A percentile compares a stretch with the other conserved stretches of the same genome.
Conservation (phyloP, 1,140 invertebrate genomes). For the Caenorhabditis latens region DNA sequence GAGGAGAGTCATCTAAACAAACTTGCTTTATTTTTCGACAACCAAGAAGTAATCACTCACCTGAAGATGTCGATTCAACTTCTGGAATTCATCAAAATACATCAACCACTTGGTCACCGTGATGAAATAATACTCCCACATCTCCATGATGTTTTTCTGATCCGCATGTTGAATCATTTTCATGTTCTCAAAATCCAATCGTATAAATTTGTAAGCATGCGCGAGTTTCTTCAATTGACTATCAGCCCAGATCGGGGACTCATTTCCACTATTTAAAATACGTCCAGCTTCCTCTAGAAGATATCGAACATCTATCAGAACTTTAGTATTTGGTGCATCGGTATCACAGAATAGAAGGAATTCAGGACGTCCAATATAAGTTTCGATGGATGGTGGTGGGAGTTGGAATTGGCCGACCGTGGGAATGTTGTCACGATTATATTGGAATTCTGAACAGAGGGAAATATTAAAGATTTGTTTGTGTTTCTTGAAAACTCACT, state of each 20-base stretch:
- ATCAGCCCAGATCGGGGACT: neutral
- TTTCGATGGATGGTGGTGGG: neutral
- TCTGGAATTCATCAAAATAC: constrained; percentile 2
- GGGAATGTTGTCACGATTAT: constrained; percentile 1
- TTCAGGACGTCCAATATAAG: neutral
- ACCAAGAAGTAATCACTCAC: neutral
- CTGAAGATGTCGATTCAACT: neutral
- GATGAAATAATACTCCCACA: neutral
- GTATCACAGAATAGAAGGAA: neutral
- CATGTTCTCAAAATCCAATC: neutral
- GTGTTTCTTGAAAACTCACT: neutral
- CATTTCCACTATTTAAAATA: neutral
- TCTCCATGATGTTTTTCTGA: neutral
- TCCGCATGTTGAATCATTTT: neutral
- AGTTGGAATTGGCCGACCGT: neutral
- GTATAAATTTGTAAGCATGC: neutral
- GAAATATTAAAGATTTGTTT: too few relatives aligned
- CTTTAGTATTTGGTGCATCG: neutral
- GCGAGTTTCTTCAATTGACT: constrained; percentile 9
- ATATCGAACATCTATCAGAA: neutral
- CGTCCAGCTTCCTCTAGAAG: neutral
- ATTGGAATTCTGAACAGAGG: constrained; percentile 12
- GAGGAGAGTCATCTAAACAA: neutral
- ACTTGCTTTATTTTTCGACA: neutral
- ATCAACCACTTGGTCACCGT: neutral